Conservation (phyloP, 2,888 invertebrate species). For the Marasmarcha lunaedactyla region DNA sequence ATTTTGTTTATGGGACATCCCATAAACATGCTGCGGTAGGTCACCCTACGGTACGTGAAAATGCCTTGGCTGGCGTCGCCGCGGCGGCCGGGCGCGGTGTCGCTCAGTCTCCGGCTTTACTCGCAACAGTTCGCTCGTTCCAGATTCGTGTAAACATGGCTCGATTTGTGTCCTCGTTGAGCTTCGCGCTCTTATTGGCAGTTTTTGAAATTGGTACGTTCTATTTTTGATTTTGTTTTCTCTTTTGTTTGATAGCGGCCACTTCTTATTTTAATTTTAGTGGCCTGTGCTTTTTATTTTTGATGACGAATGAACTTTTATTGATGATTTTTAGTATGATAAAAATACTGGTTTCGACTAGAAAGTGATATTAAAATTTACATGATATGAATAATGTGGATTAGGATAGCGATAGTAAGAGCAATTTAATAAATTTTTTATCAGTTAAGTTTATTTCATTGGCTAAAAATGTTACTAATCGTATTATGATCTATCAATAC, state of each 20-base stretch:
- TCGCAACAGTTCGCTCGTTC: slow-evolving; percentile 31
- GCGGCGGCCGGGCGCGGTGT: slow-evolving; percentile 30
- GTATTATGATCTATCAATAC: too few species aligned
- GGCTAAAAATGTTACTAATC: too few species aligned
- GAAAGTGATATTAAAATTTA: too few species aligned
- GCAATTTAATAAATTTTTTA: too few species aligned
- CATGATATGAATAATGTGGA: too few species aligned
- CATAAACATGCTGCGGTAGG: slow-evolving; percentile 6
- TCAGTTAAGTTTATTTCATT: too few species aligned
- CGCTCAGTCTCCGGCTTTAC: slow-evolving; percentile 31
- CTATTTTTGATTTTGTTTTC: slow-evolving; percentile 9
- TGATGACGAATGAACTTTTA: too few species aligned
- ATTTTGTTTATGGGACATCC: background rate
- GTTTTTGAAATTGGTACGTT: slow-evolving; percentile 50
- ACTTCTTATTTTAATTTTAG: background rate
- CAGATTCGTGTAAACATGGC: slow-evolving; percentile 32
- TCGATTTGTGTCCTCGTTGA: slow-evolving; percentile 34
- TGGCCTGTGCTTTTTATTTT: background rate
- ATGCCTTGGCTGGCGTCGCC: slow-evolving; percentile 45
- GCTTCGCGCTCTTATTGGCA: slow-evolving; percentile 43
- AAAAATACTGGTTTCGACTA: too few species aligned
- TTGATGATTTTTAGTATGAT: too few species aligned
- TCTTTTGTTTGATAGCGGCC: background rate
- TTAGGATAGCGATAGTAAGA: too few species aligned
- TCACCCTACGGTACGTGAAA: slow-evolving; percentile 35